Evolutionary conservation across 2,888 invertebrate genomes (phyloP).

Genomic region (Melipona bicolor): DNA sequence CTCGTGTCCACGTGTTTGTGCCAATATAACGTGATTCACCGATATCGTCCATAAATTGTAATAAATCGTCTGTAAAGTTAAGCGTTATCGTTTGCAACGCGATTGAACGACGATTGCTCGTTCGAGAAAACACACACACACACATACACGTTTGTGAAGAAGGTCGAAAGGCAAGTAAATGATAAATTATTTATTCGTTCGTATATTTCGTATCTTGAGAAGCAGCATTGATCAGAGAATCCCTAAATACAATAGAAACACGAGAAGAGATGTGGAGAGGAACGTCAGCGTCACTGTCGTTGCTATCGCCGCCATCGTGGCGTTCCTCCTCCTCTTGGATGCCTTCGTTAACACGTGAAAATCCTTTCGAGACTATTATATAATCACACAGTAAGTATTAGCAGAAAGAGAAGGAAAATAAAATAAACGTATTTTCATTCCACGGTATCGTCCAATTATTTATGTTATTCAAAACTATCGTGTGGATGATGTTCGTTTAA

Average conservation of each 20-base stretch:
- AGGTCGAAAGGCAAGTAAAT: background rate
- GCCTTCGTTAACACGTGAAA: slow-evolving; percentile 63
- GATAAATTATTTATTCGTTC: slow-evolving; percentile 56
- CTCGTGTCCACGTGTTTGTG: background rate
- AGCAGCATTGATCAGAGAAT: slow-evolving; percentile 45
- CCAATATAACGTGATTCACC: background rate
- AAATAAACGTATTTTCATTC: no score
- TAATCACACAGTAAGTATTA: background rate
- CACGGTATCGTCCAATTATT: no score
- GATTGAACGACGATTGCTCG: background rate
- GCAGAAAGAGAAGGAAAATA: background rate
- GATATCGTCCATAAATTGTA: background rate
- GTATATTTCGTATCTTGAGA: background rate
- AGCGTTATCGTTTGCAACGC: background rate
- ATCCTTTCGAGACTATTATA: slow-evolving; percentile 70
- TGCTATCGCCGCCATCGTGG: slow-evolving; percentile 39
- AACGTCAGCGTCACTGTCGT: slow-evolving; percentile 45
- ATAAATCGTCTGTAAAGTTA: background rate
- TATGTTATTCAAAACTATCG: no score
- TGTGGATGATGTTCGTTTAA: no score
- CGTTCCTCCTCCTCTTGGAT: slow-evolving; percentile 55
- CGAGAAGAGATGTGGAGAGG: slow-evolving; percentile 54
- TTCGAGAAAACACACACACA: background rate
- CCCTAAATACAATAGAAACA: slow-evolving; percentile 56
- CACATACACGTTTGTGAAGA: background rate